Conservation (phyloP, 2,888 invertebrate genomes). For the Petrophora chlorosata region DNA sequence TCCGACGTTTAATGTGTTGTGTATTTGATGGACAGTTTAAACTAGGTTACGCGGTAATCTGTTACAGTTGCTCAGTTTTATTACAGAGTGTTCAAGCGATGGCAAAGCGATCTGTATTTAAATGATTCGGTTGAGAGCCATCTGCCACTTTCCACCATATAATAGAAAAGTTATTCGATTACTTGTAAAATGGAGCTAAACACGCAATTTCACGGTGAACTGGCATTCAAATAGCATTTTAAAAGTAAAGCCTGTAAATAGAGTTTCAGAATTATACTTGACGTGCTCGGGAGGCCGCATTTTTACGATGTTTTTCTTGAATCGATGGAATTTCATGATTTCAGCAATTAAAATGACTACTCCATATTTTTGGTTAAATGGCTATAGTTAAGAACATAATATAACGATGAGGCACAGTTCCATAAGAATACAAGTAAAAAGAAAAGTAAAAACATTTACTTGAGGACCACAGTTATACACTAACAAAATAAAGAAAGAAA, state of each 20-base stretch:
- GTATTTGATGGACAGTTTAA: conserved; percentile 39
- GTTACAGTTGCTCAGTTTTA: conserved; percentile 1
- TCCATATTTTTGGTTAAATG: too few species aligned
- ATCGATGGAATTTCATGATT: not conserved
- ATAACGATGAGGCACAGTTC: too few species aligned
- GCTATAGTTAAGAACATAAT: too few species aligned
- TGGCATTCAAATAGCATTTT: conserved; percentile 24
- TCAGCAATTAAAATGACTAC: conserved; percentile 4
- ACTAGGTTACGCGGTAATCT: conserved; percentile 5
- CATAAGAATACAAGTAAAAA: too few species aligned
- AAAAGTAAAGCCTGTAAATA: conserved; percentile 1
- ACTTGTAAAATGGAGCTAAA: conserved; percentile 16
- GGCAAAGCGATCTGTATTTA: not conserved
- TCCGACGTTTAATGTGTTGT: conserved; percentile 29
- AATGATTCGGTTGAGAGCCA: conserved; percentile 13
- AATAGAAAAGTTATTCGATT: conserved; percentile 29
- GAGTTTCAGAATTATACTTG: not conserved
- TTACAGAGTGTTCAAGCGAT: conserved; percentile 1
- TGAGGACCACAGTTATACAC: too few species aligned
- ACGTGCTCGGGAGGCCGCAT: conserved; percentile 1
- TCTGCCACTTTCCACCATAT: conserved; percentile 8
- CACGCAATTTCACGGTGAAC: conserved; percentile 11
- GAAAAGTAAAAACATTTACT: too few species aligned
- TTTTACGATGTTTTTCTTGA: not conserved
- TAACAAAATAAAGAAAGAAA: too few species aligned